Conservation (phyloP, 1,140 invertebrate genomes). For the Brachionus angularis region DNA sequence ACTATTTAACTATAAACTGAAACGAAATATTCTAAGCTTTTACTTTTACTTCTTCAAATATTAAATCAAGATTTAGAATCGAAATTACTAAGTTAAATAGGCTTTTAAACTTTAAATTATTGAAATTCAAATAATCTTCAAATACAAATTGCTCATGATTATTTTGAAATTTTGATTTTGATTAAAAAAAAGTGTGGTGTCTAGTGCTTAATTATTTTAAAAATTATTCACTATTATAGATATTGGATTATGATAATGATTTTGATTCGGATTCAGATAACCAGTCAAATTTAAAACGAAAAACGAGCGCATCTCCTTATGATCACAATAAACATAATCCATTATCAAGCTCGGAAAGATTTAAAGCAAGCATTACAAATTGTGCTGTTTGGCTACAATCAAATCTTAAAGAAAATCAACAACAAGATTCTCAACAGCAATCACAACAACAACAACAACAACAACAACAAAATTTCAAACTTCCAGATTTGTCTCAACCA, state of each 20-base stretch:
- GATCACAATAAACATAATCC: neutral
- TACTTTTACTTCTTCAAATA: too few species aligned
- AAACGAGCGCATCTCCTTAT: neutral
- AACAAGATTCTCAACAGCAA: too few species aligned
- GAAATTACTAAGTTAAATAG: neutral
- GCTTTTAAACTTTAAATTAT: neutral
- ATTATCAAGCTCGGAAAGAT: slow-evolving; percentile 4
- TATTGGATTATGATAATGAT: slow-evolving; percentile 11
- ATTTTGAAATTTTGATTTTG: too few species aligned
- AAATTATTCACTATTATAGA: neutral
- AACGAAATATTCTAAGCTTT: too few species aligned
- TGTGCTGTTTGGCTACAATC: slow-evolving; percentile 28
- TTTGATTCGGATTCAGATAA: slow-evolving; percentile 41
- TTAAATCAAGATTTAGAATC: too few species aligned
- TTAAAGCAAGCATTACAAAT: neutral
- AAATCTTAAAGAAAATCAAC: neutral
- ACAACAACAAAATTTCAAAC: neutral
- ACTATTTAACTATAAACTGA: too few species aligned
- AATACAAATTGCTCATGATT: neutral
- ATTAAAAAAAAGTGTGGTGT: too few species aligned
- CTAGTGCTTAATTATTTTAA: too few species aligned
- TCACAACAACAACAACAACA: too few species aligned
- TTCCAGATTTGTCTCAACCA: slow-evolving; percentile 8
- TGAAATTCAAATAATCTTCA: too few species aligned
- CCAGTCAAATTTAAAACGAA: neutral